These are phyloP conservation scores for Brachionus asplanchnoidis DNA, from an alignment of 1,140 invertebrate genomes.

Conservation along the genomic window DNA sequence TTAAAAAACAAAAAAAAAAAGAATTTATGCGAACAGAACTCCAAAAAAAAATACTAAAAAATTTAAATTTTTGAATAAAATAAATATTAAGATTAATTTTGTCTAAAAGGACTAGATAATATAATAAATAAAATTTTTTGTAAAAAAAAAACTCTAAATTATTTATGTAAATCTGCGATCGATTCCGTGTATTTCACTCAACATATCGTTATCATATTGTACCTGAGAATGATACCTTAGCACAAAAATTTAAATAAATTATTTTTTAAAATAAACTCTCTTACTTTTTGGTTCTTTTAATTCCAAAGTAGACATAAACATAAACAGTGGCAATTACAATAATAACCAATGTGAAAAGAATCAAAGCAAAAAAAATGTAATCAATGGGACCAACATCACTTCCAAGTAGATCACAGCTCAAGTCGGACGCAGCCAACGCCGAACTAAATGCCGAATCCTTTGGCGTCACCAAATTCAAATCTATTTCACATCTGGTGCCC, in stretches of 20 bases:
- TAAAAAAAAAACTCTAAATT: neutral
- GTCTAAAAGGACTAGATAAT: neutral
- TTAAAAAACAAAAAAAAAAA: neutral
- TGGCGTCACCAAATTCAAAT: neutral
- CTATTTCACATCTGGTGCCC: conserved; percentile 38
- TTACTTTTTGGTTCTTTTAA: conserved; percentile 32
- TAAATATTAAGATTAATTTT: neutral
- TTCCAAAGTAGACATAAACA: conserved; percentile 33
- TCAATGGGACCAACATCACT: conserved; percentile 27
- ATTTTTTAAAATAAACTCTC: neutral
- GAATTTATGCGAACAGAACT: neutral
- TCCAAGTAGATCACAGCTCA: conserved; percentile 20
- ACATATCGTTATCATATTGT: neutral
- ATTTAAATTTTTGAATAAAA: neutral
- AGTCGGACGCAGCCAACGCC: neutral
- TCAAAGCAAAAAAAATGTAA: conserved; percentile 28
- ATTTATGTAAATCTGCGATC: conserved; percentile 13
- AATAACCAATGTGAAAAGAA: neutral
- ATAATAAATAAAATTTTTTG: neutral
- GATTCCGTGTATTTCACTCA: conserved; percentile 2
- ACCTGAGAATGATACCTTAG: neutral
- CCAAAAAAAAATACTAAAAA: neutral
- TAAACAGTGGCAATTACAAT: neutral
- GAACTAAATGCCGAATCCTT: neutral
- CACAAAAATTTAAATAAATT: neutral